Percentiles rank a stretch among this genome's conserved stretches.
Evolutionary conservation across 2,113 vertebrate species (phyloP).

Genomic region (Pollimyrus isidori): DNA sequence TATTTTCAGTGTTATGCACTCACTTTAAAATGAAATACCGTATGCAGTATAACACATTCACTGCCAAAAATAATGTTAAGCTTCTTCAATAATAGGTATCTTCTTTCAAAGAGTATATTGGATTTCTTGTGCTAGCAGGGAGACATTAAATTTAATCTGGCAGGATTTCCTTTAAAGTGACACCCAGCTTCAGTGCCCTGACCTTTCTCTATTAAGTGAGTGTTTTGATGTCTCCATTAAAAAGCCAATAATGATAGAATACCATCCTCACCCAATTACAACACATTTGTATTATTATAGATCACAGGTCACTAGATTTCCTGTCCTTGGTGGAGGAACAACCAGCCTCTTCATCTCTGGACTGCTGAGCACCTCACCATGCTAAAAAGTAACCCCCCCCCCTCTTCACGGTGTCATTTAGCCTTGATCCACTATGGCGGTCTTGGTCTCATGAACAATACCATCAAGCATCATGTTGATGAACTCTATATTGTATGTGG

Average conservation of each 20-base stretch:
- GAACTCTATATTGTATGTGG: neutral
- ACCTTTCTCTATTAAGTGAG: neutral
- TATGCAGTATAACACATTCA: neutral
- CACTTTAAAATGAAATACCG: neutral
- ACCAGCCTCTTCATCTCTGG: neutral
- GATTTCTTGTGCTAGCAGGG: neutral
- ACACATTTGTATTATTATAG: neutral
- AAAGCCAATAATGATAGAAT: neutral
- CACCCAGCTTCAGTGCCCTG: neutral
- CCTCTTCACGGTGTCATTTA: neutral
- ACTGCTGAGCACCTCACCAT: neutral
- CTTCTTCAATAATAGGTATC: neutral
- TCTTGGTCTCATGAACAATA: neutral
- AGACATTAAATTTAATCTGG: neutral
- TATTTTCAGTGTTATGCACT: neutral
- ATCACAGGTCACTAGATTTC: neutral
- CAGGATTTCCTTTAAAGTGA: neutral
- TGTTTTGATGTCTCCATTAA: neutral
- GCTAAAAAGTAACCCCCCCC: neutral
- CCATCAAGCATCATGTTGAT: neutral
- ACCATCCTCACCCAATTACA: neutral
- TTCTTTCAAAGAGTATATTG: neutral
- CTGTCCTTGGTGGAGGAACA: neutral
- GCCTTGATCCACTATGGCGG: neutral
- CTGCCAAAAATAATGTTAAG: neutral